Base-by-base conservation (phyloP, 2,797 vertebrate species). In the Phalanger gymnotis region DNA sequence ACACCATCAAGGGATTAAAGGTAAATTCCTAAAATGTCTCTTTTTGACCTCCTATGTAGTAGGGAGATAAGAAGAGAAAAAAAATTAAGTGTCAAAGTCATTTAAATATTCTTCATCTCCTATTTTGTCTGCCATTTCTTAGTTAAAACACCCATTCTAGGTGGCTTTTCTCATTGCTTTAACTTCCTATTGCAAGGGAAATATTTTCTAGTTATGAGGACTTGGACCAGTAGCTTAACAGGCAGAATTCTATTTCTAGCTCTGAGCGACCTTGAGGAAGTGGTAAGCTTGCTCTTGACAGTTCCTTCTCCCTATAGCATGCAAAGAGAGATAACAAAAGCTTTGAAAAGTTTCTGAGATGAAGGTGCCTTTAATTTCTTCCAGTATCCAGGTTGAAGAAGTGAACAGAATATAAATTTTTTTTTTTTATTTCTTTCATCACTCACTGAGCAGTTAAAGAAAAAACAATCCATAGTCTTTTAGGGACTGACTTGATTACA, bases 261-360 rank as follows among this genome's bases (percentile, higher is more conserved):
- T 95, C 93, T 54, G 53, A 95, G 54, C 95, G 94, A 97, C 94
- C 95, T 95, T 97, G 58, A 96, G 96, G 96, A 98, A 97, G 95
- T 96, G 87, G 91, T 91, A 95, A 4, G 27, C 95, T 57, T 93
- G 52, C 73, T 96, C 87, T 92, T 91, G 30, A 93, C 34, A 3
- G 34, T 73, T 94, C 53, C 54, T 87, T 90, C 61, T 97, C 47
- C 90, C 12, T 90, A 54, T 53, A 94, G 30, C 55, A 56, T 96
- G 81, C 53, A 90, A 91, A 66, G 47, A 93, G 81, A 95, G 94
- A 94, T 95, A 66, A 94, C 96, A 94, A 30, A 0, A 6, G 31
- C 31, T 58, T 94, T 94, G 47, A 54, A 93, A 2, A 6, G 47
- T 22, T 56, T 90, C 55, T 13, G 51, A 56, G 55, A 27, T 56